Percentiles rank a stretch among this genome's conserved stretches.
These are phyloP conservation scores for Palythoa caribaeorum DNA, from an alignment of 92 coral and sea anemone species.

Conservation along the genomic window DNA sequence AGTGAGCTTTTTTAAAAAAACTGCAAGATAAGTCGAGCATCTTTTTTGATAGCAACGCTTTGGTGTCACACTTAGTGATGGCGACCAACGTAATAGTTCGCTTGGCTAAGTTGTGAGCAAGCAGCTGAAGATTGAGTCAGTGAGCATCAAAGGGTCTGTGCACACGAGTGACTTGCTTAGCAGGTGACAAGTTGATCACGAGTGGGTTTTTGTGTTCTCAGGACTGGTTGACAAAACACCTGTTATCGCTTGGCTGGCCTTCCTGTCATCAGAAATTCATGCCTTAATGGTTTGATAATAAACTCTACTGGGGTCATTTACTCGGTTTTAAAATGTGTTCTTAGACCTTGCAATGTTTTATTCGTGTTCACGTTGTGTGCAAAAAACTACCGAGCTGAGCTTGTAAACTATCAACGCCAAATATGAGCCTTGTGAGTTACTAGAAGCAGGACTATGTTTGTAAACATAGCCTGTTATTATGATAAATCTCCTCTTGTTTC, in stretches of 20 bases:
- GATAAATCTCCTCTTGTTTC: conserved; percentile 79
- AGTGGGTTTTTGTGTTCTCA: conserved; percentile 21
- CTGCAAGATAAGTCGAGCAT: neutral
- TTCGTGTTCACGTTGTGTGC: conserved; percentile 10
- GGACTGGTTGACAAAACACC: conserved; percentile 13
- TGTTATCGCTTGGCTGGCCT: conserved; percentile 10
- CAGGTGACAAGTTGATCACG: conserved; percentile 12
- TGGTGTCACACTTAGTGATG: neutral
- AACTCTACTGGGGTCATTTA: conserved; percentile 35
- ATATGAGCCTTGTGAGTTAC: neutral
- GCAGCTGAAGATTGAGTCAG: conserved; percentile 8
- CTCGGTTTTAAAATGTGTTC: conserved; percentile 25
- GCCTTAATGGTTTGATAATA: conserved; percentile 54
- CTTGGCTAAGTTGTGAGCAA: neutral
- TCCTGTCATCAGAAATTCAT: conserved; percentile 42
- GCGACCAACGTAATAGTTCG: neutral
- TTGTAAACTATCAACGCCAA: neutral
- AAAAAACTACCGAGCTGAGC: neutral
- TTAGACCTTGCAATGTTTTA: neutral
- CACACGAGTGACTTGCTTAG: conserved; percentile 16
- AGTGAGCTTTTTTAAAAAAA: neutral
- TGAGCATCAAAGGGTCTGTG: neutral
- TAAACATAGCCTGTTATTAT: conserved; percentile 46
- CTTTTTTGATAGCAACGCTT: neutral
- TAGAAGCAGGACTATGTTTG: conserved; percentile 38